Conservation (phyloP, 2,797 vertebrate genomes). For the Rhinella marina region DNA sequence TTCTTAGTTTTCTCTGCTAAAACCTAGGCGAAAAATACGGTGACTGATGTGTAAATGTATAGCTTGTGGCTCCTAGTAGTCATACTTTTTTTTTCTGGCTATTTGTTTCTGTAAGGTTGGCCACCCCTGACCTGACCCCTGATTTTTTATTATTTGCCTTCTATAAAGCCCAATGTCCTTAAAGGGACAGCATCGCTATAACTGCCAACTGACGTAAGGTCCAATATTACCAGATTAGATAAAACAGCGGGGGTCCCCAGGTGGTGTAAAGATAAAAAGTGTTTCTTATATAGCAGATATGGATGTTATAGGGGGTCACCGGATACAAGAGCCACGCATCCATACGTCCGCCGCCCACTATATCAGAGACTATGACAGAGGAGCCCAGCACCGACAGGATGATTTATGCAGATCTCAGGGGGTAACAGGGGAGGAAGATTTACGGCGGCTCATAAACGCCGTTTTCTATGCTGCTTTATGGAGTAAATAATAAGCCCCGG, state of each 20-base stretch:
- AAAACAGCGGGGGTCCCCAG: not conserved
- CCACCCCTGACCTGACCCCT: too few species aligned
- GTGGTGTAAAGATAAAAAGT: too few species aligned
- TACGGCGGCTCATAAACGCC: slow-evolving; percentile 39
- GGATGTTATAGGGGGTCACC: not conserved
- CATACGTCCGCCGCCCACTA: not conserved
- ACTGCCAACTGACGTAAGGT: not conserved
- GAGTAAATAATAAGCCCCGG: slow-evolving; percentile 36
- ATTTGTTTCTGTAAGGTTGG: too few species aligned
- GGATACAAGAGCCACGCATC: not conserved
- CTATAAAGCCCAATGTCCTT: not conserved
- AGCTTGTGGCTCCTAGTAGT: too few species aligned
- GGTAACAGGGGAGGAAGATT: slow-evolving; percentile 36
- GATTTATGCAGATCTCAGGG: slow-evolving; percentile 33
- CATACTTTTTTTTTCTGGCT: too few species aligned
- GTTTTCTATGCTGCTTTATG: slow-evolving; percentile 3
- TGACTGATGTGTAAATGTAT: too few species aligned
- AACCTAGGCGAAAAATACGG: too few species aligned
- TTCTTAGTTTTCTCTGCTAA: too few species aligned
- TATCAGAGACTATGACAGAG: slow-evolving; percentile 13
- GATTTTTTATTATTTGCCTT: not conserved
- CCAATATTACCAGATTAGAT: not conserved
- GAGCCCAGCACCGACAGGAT: not conserved
- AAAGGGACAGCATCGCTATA: not conserved
- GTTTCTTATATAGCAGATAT: not conserved